A percentile compares a stretch with the other conserved stretches of the same genome.
phyloP scores from a whole-genome alignment of 2,888 invertebrate species.

The Polydrusus pterygomalis region DNA sequence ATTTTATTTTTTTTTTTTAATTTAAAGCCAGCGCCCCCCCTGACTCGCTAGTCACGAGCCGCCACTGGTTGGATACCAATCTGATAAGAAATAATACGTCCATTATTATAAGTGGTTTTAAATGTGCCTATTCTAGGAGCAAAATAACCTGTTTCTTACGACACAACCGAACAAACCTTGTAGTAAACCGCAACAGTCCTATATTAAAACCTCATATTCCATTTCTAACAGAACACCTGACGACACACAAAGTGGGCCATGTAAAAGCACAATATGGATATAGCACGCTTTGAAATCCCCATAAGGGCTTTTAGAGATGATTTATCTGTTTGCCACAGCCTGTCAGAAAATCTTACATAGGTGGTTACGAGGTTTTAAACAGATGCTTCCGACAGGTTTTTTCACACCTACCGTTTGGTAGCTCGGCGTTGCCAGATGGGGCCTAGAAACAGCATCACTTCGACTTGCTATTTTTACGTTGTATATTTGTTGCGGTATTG shows the following conservation, averaged over 20 bases:
- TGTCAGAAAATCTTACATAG: slow-evolving; percentile 61
- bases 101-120: no score
- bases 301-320: slow-evolving; percentile 70
- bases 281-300: slow-evolving; percentile 59
- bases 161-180: no score
- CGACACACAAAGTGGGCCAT: slow-evolving; percentile 40
- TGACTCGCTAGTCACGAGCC: no score
- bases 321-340: slow-evolving; percentile 69
- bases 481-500: no score
- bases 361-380: slow-evolving; percentile 54
- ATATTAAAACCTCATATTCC: slow-evolving; percentile 48
- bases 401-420: slow-evolving; percentile 39
- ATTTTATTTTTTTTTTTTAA: no score
- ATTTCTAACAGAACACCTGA: slow-evolving; percentile 7
- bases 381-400: slow-evolving; percentile 51
- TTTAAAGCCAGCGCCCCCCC: no score
- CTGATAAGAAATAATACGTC: no score
- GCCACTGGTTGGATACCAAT: no score
- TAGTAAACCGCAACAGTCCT: neutral
- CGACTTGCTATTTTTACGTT: no score
- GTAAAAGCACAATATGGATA: slow-evolving; percentile 43
- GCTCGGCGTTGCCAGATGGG: neutral
- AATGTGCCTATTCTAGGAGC: no score
- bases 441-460: no score
- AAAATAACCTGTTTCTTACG: no score